Evolutionary conservation across 2,797 vertebrate species (phyloP), one percentile per base, ranked within the genome.

Genomic region (Lophura swinhoii): DNA sequence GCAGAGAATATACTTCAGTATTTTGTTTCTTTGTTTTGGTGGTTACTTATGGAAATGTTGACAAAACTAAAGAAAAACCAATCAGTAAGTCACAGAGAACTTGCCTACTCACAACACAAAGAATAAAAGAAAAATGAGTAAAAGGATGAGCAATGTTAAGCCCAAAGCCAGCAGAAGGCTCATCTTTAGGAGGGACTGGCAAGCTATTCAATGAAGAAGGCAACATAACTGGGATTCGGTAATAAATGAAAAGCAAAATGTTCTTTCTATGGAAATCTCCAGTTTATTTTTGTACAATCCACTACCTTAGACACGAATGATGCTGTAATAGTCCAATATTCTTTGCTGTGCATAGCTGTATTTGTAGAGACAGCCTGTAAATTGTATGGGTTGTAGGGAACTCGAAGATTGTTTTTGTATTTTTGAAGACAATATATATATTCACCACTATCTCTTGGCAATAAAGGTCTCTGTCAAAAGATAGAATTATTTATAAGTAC

Each of bases 241-340:
- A 58, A 68, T 24, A 60, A 64, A 43, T 31, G 15, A 41, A 72
- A 68, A 72, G 17, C 2, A 51, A 49, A 62, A 20, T 20, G 23
- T 29, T 78, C 33, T 64, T 73, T 11, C 75, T 49, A 16, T 62
- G 58, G 58, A 78, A 51, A 74, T 56, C 26, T 55, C 58, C 60
- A 29, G 29, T 66, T 69, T 12, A 1, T 31, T 56, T 43, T 23
- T 56, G 21, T 84, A 86, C 37, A 6, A 16, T 13, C 29, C 12
- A 1, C 75, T 96, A 98, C 98, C 97, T 98, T 97, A 56, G 97
- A 94, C 43, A 98, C 79, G 74, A 95, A 97, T 7, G 97, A 97
- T 67, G 97, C 98, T 51, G 95, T 96, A 70, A 98, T 43, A 24
- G 94, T 96, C 97, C 98, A 98, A 69, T 97, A 98, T 68, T 95